Base-by-base conservation (phyloP, 64 coral and sea anemone genomes). In the Trachythela sp. region DNA sequence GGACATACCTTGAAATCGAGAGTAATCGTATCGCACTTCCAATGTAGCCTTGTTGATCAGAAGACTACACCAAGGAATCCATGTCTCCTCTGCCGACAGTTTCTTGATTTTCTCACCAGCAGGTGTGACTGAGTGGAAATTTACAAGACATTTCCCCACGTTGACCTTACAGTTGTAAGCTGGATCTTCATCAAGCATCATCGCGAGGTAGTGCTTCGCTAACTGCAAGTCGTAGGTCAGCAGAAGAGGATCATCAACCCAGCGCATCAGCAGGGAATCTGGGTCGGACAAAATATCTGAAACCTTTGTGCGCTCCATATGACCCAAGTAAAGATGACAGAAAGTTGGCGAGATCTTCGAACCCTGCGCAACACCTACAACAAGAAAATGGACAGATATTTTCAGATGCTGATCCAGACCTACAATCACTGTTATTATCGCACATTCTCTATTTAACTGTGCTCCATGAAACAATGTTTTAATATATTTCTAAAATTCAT, bases 241-340 rank as follows among this genome's bases (percentile, higher is more conserved):
- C 2, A 99, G 34, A 33, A 99, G 45, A 75, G 94, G 94, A 72
- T 99, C 96, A 30, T 99, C 96, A 2, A 99, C 89, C 93, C 93
- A 94, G 39, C 96, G 86, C 33, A 99, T 76, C 48, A 99, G 42
- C 4, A 99, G 93, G 10, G 96, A 93, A 70, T 92, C 94, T 72
- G 90, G 39, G 31, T 95, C 89, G 5, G 60, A 33, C 20, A 42
- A 54, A 13, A 99, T 45, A 13, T 93, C 83, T 0, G 83, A 39
- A 34, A 99, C 84, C 38, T 99, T 68, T 13, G 80, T 84, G 18
- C 84, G 93, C 40, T 99, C 96, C 93, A 99, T 94, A 50, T 87
- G 84, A 77, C 87, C 87, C 77, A 95, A 95, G 84, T 92, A 99
- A 33, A 91, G 91, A 41, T 84, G 90, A 45, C 96, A 99, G 15